Conservation (phyloP, 2,888 invertebrate genomes). For the Lasius platythorax region DNA sequence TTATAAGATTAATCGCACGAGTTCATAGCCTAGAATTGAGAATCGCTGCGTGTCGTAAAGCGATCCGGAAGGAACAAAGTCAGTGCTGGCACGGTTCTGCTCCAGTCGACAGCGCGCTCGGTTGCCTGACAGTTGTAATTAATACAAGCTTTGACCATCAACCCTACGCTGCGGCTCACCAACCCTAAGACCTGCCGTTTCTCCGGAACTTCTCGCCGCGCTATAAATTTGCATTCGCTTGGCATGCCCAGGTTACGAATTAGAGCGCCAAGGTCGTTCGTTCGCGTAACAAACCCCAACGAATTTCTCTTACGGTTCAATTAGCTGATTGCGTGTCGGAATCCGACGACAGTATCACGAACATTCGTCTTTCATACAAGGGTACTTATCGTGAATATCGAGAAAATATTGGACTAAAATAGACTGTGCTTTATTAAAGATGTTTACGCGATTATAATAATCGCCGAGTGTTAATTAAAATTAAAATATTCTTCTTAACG, state of each 20-base stretch:
- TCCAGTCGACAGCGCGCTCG: slow-evolving; percentile 66
- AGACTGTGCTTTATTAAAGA: not conserved
- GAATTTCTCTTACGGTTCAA: slow-evolving; percentile 54
- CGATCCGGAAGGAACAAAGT: slow-evolving; percentile 64
- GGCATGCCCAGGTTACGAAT: slow-evolving; percentile 48
- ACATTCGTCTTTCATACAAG: not conserved
- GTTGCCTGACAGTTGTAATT: slow-evolving; percentile 79
- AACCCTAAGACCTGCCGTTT: slow-evolving; percentile 63
- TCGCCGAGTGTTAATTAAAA: not conserved
- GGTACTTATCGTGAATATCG: not conserved
- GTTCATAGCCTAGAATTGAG: slow-evolving; percentile 54
- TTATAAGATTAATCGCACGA: slow-evolving; percentile 28
- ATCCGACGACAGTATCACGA: slow-evolving; percentile 27
- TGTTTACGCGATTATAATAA: not conserved
- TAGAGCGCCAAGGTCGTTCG: slow-evolving; percentile 53
- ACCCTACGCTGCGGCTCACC: slow-evolving; percentile 63
- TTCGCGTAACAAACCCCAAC: slow-evolving; percentile 44
- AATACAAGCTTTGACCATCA: slow-evolving; percentile 83
- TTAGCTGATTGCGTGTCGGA: slow-evolving; percentile 58
- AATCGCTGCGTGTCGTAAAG: slow-evolving; percentile 55
- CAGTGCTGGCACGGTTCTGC: slow-evolving; percentile 61
- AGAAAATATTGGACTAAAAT: not conserved
- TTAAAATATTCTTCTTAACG: not conserved
- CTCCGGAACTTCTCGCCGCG: slow-evolving; percentile 65
- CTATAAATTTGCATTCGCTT: slow-evolving; percentile 56